Percentiles rank a stretch among this genome's conserved stretches.
Evolutionary conservation across 2,113 vertebrate species (phyloP).

Genomic region (Petroica traversi): DNA sequence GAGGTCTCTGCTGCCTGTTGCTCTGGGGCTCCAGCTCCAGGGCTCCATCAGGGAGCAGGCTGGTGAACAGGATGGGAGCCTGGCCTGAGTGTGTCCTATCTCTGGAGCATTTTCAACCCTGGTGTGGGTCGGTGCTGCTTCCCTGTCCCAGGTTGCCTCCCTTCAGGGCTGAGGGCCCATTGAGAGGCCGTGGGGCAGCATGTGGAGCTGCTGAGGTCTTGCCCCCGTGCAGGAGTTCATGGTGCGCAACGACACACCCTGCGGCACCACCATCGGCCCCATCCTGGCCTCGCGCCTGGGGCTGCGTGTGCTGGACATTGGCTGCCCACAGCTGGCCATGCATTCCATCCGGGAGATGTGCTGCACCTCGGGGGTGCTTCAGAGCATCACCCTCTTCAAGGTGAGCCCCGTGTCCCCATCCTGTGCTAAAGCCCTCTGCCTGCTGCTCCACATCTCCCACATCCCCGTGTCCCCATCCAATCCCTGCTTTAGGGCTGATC

Average conservation of each 20-base stretch:
- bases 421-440: fast-evolving
- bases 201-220: neutral
- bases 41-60: neutral
- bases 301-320: constrained; percentile 88
- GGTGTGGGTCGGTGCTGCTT: fast-evolving
- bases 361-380: constrained; percentile 90
- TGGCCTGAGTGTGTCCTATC: neutral
- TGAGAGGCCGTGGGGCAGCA: fast-evolving
- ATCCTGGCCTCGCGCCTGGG: constrained; percentile 91
- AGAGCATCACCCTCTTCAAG: constrained; percentile 92
- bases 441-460: neutral
- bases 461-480: fast-evolving
- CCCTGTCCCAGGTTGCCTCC: neutral
- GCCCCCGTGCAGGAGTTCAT: constrained; percentile 83
- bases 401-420: constrained; percentile 44
- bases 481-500: neutral
- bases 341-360: constrained; percentile 98
- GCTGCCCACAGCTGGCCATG: constrained; percentile 94
- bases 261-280: constrained; percentile 92
- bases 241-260: constrained; percentile 92
- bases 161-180: neutral
- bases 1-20: neutral
- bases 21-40: fast-evolving
- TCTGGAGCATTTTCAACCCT: neutral
- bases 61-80: neutral